Evolutionary conservation across 2,113 vertebrate genomes (phyloP).

Genomic region (Neomonachus schauinslandi): DNA sequence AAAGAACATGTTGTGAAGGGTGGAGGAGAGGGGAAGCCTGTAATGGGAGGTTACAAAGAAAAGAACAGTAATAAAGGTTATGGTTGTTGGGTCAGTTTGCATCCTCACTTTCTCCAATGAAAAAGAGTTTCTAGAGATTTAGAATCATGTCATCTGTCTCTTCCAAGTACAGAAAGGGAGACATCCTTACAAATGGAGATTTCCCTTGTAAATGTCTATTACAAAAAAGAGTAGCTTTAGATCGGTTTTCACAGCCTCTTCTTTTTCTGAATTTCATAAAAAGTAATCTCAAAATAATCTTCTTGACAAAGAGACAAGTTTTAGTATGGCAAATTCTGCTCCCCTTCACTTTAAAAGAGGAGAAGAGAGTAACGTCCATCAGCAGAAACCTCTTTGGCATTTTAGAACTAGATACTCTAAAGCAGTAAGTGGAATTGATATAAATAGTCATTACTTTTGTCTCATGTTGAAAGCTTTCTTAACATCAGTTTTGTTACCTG

Average conservation of each 20-base stretch:
- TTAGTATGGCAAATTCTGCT: not conserved
- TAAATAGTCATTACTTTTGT: not conserved
- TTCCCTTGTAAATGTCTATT: not conserved
- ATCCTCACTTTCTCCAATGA: not conserved
- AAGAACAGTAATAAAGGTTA: not conserved
- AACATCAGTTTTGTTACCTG: not conserved
- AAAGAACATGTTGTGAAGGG: not conserved
- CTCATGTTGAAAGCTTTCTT: not conserved
- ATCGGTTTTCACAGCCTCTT: not conserved
- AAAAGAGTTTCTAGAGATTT: not conserved
- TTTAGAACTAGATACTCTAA: not conserved
- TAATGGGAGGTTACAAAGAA: not conserved
- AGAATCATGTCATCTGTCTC: not conserved
- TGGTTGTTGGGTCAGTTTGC: not conserved
- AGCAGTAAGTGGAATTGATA: not conserved
- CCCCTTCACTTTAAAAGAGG: not conserved
- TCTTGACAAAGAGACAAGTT: not conserved
- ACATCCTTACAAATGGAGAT: not conserved
- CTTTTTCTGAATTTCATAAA: not conserved
- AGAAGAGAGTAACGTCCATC: not conserved
- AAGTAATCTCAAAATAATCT: not conserved
- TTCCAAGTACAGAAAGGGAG: not conserved
- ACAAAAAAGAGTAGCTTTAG: not conserved
- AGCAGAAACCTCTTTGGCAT: not conserved
- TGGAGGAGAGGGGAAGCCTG: not conserved